Evolutionary conservation across 92 coral and sea anemone species (phyloP), one percentile per base, ranked within the genome.

Genomic region (Siderastrea siderea): DNA sequence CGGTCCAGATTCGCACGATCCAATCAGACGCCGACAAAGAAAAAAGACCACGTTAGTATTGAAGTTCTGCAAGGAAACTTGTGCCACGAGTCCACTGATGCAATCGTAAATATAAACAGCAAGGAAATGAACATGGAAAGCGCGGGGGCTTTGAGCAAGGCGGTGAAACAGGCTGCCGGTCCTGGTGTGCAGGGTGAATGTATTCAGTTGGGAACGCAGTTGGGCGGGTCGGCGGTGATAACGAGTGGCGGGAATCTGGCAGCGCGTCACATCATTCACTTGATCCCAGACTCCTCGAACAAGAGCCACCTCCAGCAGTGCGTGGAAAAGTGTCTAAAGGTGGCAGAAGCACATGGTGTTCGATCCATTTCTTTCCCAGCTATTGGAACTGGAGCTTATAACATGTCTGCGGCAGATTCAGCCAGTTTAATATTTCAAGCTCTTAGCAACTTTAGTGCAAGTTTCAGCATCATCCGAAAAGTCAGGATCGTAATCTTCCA

Each of bases 81-180:
- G 44, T n/a, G 82, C 16, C 77, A 69, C 3, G 92, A 87, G 64
- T 7, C 47, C 3, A 68, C 93, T 9, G 96, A 94, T 58, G 96
- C 92, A 68, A 91, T 94, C 5, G 89, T 94, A 6, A 94, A 91
- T 64, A 86, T 94, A 17, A 94, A 79, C 63, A 66, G 93, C 62
- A 81, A 70, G 13, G 89, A 85, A 43, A 85, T 94, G 94, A 62
- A 80, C 58, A 84, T 94, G 94, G 16, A 72, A 9, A 77, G 16
- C 7, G 94, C 96, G 16, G 96, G 96, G 0, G 88, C 68, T 11
- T 61, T 91, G 17, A 88, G 96, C 81, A 85, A 85, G 68, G 91
- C 88, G 47, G 77, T 93, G 38, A 81, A 80, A 61, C 5, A n/a
- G 3, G 58, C 47, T 3, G 67, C 45, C 47, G 83, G 83, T 46